Conservation (phyloP, 1,140 invertebrate species). For the Diorhabda elongata region DNA sequence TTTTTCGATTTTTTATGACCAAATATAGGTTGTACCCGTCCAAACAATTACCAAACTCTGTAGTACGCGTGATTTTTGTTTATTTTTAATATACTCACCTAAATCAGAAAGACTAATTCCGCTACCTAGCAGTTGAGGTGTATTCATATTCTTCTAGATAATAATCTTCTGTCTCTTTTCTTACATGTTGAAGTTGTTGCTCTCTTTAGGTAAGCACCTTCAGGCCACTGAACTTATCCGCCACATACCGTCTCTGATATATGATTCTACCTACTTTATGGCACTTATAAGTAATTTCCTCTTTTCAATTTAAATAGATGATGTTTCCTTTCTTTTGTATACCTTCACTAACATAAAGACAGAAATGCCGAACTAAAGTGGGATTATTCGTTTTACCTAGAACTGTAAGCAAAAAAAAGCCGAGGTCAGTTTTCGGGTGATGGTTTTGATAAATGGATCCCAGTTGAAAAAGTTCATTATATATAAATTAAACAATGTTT, state of each 20-base stretch:
- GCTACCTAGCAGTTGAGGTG: neutral
- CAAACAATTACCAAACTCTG: too few species aligned
- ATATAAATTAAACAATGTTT: too few species aligned
- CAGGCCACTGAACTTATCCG: neutral
- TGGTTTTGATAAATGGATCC: neutral
- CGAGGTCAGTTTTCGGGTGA: neutral
- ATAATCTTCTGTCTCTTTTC: neutral
- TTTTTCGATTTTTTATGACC: too few species aligned
- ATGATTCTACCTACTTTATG: constrained; percentile 2
- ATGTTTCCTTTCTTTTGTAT: neutral
- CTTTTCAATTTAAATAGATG: constrained; percentile 1
- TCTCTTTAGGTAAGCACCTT: neutral
- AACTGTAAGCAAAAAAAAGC: neutral
- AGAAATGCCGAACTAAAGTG: neutral
- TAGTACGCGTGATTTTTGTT: too few species aligned
- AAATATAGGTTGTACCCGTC: too few species aligned
- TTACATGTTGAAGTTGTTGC: constrained; percentile 1
- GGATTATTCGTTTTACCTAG: neutral
- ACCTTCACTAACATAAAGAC: neutral
- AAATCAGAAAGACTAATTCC: constrained; percentile 1
- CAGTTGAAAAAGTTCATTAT: neutral
- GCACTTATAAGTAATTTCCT: constrained; percentile 1
- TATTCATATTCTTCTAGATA: neutral
- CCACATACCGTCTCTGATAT: neutral
- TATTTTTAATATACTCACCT: neutral